Evolutionary conservation across 2,888 invertebrate genomes (phyloP).

Genomic region (Sisyra nigra): DNA sequence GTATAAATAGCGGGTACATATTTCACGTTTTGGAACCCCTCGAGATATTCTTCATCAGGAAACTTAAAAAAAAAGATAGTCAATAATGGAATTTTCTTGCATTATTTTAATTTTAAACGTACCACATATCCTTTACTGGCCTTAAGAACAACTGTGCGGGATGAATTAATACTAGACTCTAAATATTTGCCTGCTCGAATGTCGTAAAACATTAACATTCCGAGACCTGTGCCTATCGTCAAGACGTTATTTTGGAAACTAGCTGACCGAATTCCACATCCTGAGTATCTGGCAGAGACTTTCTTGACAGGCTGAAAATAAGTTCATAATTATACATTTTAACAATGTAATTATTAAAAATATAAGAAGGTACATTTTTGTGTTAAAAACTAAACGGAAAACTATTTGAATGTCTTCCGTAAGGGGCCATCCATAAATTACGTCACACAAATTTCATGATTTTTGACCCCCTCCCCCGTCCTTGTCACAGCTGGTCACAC

Average conservation of each 20-base stretch:
- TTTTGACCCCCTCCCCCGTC: too few species aligned
- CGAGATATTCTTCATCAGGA: slow-evolving; percentile 68
- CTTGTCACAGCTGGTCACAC: too few species aligned
- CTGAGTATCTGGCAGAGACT: slow-evolving; percentile 73
- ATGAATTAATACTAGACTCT: slow-evolving; percentile 78
- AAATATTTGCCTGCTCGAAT: slow-evolving; percentile 80
- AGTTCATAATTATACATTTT: too few species aligned
- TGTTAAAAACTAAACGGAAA: too few species aligned
- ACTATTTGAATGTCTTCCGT: too few species aligned
- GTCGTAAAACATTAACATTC: slow-evolving; percentile 88
- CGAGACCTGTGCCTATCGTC: slow-evolving; percentile 86
- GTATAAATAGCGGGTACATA: slow-evolving; percentile 92
- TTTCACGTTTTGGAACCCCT: slow-evolving; percentile 69
- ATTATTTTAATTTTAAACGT: slow-evolving; percentile 23
- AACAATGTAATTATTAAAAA: too few species aligned
- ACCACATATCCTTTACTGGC: slow-evolving; percentile 83
- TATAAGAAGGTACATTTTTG: too few species aligned
- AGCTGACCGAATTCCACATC: slow-evolving; percentile 82
- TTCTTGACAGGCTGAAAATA: slow-evolving; percentile 46
- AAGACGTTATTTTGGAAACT: slow-evolving; percentile 80
- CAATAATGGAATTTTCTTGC: slow-evolving; percentile 2
- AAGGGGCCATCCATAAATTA: too few species aligned
- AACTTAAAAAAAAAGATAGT: slow-evolving; percentile 37
- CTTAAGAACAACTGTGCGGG: slow-evolving; percentile 72
- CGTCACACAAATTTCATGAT: too few species aligned